Evolutionary conservation across 2,113 vertebrate species (phyloP), one percentile per base, ranked within the genome.

Genomic region (Trichechus manatus): DNA sequence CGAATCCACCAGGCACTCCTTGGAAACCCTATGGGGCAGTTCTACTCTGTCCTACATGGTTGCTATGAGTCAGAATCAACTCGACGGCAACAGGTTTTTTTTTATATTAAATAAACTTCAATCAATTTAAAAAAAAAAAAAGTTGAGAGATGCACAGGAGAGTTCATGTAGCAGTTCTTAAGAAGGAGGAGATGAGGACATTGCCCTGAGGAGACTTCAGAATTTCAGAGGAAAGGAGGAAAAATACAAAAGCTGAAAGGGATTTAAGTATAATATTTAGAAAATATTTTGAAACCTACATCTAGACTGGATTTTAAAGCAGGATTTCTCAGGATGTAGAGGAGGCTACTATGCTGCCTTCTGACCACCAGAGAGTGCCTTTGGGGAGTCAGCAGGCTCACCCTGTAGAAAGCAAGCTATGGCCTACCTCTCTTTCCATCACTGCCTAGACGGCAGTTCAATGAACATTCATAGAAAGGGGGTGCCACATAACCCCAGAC

Each of bases 61-160:
- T 10, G 47, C 4, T 47, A 47, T 47, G 47, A 47, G 47, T 47
- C 47, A 47, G 47, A 47, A 47, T 7, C 47, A 47, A 47, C 47
- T 47, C 47, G 47, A 47, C 47, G 47, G 47, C 47, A 47, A 7
- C 10, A 10, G 47, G 47, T 5, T 47, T 39, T 39, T 39, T 39
- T 39, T 39, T 39, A 39, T 39, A 39, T 39, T 39, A 39, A 39
- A 39, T 39, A 39, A 39, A 39, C 39, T 39, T 39, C 39, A 39
- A 39, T 39, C 39, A 39, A 39, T 39, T 39, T 39, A 39, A 39
- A 39, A 39, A 39, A 39, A 39, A 39, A 39, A 39, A 39, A 39
- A 39, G 39, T 39, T 39, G 39, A 39, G 39, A 39, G 39, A 99
- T 99, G 47, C 7, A 47, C 6, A 47, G 1, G 3, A 6, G 23